phyloP scores from a whole-genome alignment of 1,140 invertebrate genomes.

The Monochamus saltuarius region DNA sequence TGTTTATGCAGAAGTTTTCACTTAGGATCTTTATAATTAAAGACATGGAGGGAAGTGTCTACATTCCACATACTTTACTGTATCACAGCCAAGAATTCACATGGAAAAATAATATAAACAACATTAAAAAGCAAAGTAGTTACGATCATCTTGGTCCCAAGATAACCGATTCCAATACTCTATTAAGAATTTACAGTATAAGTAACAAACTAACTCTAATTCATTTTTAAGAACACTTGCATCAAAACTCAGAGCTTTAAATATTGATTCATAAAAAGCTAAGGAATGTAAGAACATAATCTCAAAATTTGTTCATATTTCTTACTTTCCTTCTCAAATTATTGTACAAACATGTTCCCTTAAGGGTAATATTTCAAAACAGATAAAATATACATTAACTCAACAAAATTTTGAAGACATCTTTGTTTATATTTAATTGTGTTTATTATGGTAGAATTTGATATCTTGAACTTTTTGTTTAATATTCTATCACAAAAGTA shows the following conservation, averaged over 20 bases:
- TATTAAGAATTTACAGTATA: conserved; percentile 30
- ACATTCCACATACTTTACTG: conserved; percentile 52
- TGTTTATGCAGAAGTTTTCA: conserved; percentile 33
- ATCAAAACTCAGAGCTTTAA: not conserved
- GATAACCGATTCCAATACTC: conserved; percentile 28
- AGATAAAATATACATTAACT: too few relatives aligned
- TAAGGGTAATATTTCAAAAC: too few relatives aligned
- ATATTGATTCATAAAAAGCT: not conserved
- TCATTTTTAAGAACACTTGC: conserved; percentile 8
- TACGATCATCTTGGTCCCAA: conserved; percentile 5
- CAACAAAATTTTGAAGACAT: too few relatives aligned
- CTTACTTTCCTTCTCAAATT: too few relatives aligned
- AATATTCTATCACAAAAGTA: too few relatives aligned
- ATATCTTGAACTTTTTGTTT: too few relatives aligned
- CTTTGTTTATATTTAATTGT: too few relatives aligned
- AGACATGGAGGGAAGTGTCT: conserved; percentile 48
- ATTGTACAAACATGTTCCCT: too few relatives aligned
- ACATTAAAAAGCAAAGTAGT: conserved; percentile 40
- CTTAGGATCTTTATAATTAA: conserved; percentile 34
- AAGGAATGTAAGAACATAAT: conserved; percentile 13
- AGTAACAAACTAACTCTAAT: conserved; percentile 33
- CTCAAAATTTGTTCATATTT: not conserved
- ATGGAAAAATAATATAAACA: conserved; percentile 47
- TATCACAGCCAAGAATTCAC: conserved; percentile 54
- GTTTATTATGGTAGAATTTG: too few relatives aligned